A percentile compares a stretch with the other conserved stretches of the same genome.
Conservation (phyloP, 30 jellyfish, hydroid and myxozoan genomes). For the Aurelia coerulea region DNA sequence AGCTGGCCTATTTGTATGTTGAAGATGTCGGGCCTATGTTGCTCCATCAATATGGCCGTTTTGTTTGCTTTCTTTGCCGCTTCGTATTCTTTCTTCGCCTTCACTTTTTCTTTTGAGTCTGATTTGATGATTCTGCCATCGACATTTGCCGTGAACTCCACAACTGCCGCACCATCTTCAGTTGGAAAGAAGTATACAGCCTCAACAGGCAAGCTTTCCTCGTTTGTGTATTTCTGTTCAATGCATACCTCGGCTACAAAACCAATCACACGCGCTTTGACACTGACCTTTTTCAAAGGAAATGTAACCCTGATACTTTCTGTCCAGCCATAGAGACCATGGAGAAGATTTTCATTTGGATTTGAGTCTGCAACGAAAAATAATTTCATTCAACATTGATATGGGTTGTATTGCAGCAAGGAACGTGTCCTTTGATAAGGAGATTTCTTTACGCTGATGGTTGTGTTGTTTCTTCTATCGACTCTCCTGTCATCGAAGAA, state of each 20-base stretch:
- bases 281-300: conserved; percentile 22
- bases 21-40: conserved; percentile 17
- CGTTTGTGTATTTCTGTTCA: not conserved
- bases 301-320: not conserved
- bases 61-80: conserved; percentile 5
- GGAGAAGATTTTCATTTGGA: too few relatives aligned
- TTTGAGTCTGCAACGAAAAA: too few relatives aligned
- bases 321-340: too few relatives aligned
- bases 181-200: conserved; percentile 9
- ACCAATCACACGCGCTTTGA: not conserved
- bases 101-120: not conserved
- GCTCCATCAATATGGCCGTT: conserved; percentile 22
- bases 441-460: too few relatives aligned
- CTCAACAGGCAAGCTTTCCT: conserved; percentile 1
- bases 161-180: conserved; percentile 6
- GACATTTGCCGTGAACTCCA: conserved; percentile 6
- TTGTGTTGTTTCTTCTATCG: too few relatives aligned
- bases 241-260: not conserved
- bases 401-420: too few relatives aligned
- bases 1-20: conserved; percentile 7
- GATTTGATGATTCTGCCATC: conserved; percentile 1
- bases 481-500: too few relatives aligned
- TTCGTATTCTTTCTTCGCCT: conserved; percentile 7
- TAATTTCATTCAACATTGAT: too few relatives aligned
- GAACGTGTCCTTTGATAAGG: too few relatives aligned